Evolutionary conservation across 2,113 vertebrate genomes (phyloP), one percentile per base, ranked within the genome.

Genomic region (Sminthopsis crassicaudata): DNA sequence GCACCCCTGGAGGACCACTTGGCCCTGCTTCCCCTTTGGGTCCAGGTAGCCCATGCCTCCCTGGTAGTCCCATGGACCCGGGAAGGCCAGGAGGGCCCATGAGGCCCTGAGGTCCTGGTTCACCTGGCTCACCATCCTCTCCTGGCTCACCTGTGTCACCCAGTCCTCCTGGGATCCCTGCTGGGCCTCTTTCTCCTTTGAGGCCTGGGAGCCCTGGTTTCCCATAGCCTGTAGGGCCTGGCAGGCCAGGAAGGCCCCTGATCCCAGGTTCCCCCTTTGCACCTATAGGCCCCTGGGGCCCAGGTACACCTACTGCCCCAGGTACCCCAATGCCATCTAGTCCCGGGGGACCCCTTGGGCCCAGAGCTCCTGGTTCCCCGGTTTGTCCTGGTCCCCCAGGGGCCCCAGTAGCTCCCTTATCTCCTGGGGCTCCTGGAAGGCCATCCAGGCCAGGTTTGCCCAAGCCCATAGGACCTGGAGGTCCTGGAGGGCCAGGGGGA

Each of bases 121-220:
- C 99, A 0, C 99, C 99, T 0, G 98, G 98, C 90, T 98, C 98
- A 6, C 99, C 99, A 19, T 98, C 98, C 42, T 98, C 95, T 0
- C 99, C 99, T 23, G 98, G 99, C 57, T 99, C 99, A 4, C 99
- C 99, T 97, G 99, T 99, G 52, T 99, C 99, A 0, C 99, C 99
- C 2, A 98, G 98, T 46, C 97, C 96, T 94, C 99, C 99, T 25
- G 99, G 99, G 22, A 98, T 97, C 55, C 99, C 99, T 0, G 97
- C 95, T 94, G 98, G 99, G n/a, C 99, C 99, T 0, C 98, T 99
- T 57, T 99, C 99, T 90, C 99, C 99, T 94, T 99, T 99, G 30
- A 98, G 98, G 46, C 99, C 99, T 0, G 98, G 97, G 53, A 99
- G 96, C 46, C 99, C 99, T 2, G 99, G 99, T 98, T 99, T 99